Conservation (phyloP, 2,888 invertebrate genomes). For the Cheiracanthium punctorium region DNA sequence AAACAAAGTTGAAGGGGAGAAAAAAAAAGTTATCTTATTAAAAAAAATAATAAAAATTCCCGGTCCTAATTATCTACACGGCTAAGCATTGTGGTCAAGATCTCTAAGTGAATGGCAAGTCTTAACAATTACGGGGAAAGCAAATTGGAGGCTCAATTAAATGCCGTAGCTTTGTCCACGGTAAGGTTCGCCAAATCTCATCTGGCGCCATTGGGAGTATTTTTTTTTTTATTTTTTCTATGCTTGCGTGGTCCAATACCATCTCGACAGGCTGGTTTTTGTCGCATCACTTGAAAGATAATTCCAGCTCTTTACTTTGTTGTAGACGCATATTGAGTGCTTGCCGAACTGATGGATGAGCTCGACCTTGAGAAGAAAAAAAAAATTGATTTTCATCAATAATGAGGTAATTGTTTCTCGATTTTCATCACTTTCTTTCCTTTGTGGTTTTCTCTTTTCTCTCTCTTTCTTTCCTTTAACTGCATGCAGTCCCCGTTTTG, state of each 20-base stretch:
- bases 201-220: background rate
- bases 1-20: background rate
- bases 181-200: background rate
- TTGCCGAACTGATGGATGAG: background rate
- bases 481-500: too few species aligned
- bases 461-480: too few species aligned
- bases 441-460: too few species aligned
- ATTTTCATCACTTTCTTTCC: too few species aligned
- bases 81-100: constrained; percentile 50
- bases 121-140: constrained; percentile 35
- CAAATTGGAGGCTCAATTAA: constrained; percentile 59
- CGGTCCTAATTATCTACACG: constrained; percentile 26
- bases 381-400: background rate
- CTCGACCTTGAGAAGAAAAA: background rate
- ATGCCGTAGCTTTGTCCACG: background rate
- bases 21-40: background rate
- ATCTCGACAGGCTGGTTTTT: background rate
- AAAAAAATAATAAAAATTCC: constrained; percentile 11
- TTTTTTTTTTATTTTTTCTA: background rate
- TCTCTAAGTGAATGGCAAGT: constrained; percentile 13
- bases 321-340: background rate
- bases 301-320: background rate
- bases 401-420: background rate
- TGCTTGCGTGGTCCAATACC: background rate
- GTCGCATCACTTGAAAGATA: background rate